Evolutionary conservation across 2,113 vertebrate species (phyloP).

Genomic region (Oxyruncus cristatus): DNA sequence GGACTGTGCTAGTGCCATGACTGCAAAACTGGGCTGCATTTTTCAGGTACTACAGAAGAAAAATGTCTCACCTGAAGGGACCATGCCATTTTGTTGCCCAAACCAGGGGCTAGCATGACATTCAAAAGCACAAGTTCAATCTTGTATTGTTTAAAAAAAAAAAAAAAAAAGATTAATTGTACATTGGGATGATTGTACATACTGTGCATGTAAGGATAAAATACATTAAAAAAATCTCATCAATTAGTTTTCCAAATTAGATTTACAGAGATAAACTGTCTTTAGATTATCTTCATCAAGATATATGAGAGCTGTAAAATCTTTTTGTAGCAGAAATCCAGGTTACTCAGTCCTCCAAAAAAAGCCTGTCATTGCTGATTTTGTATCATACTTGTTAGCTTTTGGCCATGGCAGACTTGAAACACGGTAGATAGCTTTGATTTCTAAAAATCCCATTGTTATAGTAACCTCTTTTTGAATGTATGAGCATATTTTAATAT

Average conservation of each 20-base stretch:
- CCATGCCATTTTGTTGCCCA: not conserved
- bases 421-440: not conserved
- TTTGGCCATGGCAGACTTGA: not conserved
- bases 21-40: not conserved
- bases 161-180: not conserved
- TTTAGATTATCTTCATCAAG: not conserved
- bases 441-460: not conserved
- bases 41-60: not conserved
- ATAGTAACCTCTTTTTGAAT: not conserved
- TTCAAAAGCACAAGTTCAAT: not conserved
- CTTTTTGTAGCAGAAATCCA: not conserved
- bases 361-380: not conserved
- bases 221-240: not conserved
- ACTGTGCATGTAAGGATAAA: not conserved
- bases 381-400: not conserved
- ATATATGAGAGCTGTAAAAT: not conserved
- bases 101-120: not conserved
- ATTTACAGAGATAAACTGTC: not conserved
- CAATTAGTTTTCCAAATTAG: not conserved
- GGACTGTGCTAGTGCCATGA: not conserved
- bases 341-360: not conserved
- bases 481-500: not conserved
- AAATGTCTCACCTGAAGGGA: not conserved
- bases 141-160: not conserved
- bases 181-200: not conserved